A percentile compares a stretch with the other conserved stretches of the same genome.
Evolutionary conservation across 1,140 invertebrate genomes (phyloP).

Genomic region (Papilio dardanus): DNA sequence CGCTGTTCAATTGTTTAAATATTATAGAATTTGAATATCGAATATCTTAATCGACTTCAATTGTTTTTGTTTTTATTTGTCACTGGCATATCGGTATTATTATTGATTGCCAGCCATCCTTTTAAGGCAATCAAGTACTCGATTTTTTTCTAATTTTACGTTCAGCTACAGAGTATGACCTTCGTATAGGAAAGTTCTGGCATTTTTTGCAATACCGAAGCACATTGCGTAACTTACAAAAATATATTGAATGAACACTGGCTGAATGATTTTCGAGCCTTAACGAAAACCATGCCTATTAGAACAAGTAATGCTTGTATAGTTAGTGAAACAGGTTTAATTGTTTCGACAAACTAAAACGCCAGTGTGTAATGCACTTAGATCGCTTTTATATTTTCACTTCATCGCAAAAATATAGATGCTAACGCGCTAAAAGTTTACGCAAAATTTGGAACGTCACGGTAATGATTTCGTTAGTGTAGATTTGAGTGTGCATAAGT

Average conservation of each 20-base stretch:
- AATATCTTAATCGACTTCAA: not conserved
- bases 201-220: not conserved
- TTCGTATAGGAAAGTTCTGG: not conserved
- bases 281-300: conserved; percentile 11
- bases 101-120: no score
- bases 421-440: conserved; percentile 45
- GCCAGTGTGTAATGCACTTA: conserved; percentile 38
- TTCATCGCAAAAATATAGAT: conserved; percentile 41
- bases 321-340: conserved; percentile 31
- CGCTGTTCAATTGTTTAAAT: not conserved
- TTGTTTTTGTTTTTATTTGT: not conserved
- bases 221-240: conserved; percentile 18
- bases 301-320: conserved; percentile 24
- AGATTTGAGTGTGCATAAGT: conserved; percentile 38
- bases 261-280: conserved; percentile 13
- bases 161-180: not conserved
- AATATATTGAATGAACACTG: conserved; percentile 22
- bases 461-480: conserved; percentile 41
- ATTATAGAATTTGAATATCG: not conserved
- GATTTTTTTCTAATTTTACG: no score
- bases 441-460: conserved; percentile 39
- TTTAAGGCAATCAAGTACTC: no score
- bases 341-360: conserved; percentile 40
- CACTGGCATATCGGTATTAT: no score
- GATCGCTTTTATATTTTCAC: conserved; percentile 42